Evolutionary conservation across 2,113 vertebrate genomes (phyloP).

Genomic region (Cinclus mexicanus): DNA sequence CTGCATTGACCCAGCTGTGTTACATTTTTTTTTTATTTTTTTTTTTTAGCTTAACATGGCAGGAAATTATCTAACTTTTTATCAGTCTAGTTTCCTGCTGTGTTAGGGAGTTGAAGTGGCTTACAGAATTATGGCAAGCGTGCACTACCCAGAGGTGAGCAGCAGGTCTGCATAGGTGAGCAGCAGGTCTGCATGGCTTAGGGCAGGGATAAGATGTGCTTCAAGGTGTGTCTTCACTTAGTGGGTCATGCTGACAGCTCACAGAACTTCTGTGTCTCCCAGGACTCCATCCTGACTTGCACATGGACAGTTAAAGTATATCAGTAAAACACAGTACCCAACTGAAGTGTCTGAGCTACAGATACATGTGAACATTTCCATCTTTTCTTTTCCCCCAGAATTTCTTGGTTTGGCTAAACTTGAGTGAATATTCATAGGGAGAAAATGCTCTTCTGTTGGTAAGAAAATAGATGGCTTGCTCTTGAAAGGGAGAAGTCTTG

Average conservation of each 20-base stretch:
- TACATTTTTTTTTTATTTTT: neutral
- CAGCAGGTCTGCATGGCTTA: neutral
- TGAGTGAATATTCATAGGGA: neutral
- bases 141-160: neutral
- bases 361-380: neutral
- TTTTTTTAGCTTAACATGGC: neutral
- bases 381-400: neutral
- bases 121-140: rapidly evolving
- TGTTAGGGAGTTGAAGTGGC: neutral
- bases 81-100: neutral
- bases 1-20: neutral
- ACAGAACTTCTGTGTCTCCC: rapidly evolving
- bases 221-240: neutral
- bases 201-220: neutral
- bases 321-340: neutral
- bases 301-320: neutral
- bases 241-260: neutral
- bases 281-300: neutral
- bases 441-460: neutral
- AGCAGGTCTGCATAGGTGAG: neutral
- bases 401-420: neutral
- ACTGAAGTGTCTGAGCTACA: neutral
- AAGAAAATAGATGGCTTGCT: neutral
- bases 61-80: neutral
- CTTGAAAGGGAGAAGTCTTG: neutral